Evolutionary conservation across 2,797 vertebrate species (phyloP).

Genomic region (Hippocampus kuda): DNA sequence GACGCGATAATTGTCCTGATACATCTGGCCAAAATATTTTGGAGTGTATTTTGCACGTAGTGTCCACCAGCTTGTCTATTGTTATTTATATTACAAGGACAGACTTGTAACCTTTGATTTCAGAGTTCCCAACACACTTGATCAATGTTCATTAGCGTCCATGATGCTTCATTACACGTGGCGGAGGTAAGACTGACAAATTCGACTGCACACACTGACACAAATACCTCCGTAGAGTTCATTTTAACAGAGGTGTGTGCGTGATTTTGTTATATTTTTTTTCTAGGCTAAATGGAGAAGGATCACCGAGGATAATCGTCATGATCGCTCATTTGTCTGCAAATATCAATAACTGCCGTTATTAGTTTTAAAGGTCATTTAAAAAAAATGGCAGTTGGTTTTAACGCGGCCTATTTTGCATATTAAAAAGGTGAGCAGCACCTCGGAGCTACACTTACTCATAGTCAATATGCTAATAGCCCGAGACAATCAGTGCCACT

Average conservation of each 20-base stretch:
- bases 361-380: slow-evolving; percentile 10
- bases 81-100: background rate
- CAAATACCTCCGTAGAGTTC: background rate
- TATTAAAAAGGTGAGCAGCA: slow-evolving; percentile 27
- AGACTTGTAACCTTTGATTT: background rate
- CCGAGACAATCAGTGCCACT: background rate
- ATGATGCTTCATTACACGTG: background rate
- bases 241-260: background rate
- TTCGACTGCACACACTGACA: background rate
- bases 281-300: background rate
- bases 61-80: background rate
- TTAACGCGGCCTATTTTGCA: slow-evolving; percentile 15
- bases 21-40: no score
- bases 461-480: slow-evolving; percentile 15
- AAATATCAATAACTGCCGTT: slow-evolving; percentile 9
- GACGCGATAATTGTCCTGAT: no score
- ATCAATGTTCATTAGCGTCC: slow-evolving; percentile 2
- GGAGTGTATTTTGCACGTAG: background rate
- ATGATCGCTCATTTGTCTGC: background rate
- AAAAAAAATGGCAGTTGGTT: slow-evolving; percentile 10
- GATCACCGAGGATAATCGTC: background rate
- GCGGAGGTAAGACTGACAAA: background rate
- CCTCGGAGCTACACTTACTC: slow-evolving; percentile 20
- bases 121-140: background rate
- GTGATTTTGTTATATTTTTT: background rate